Base-by-base conservation (phyloP, 2,797 vertebrate species). In the Lates japonicus region DNA sequence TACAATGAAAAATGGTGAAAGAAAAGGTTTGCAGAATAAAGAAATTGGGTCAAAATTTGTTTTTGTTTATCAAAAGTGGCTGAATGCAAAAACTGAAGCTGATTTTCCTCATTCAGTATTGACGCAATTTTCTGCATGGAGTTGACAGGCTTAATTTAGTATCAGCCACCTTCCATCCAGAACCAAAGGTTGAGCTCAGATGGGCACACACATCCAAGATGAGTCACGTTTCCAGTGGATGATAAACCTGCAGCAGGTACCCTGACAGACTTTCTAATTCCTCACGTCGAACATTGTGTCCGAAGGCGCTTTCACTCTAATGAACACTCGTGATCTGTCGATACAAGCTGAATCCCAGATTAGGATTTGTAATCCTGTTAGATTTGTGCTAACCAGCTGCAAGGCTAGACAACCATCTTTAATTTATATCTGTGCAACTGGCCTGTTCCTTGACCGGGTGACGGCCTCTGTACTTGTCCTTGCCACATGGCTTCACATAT, bases 191-290 rank as follows among this genome's bases (percentile, higher is more conserved):
- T 66, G 29, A 51, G 31, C 48, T 72, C 20, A 37, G 63, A 37
- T 20, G 11, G 66, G 72, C n/a, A 74, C 46, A 61, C 10, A 1
- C 2, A 11, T 60, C 29, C 17, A 66, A 46, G 6, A 25, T 41
- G 59, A 44, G 71, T 72, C 86, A 87, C 64, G 60, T 92, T 82
- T 76, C 37, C 51, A 35, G n/a, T 42, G 44, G 59, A 65, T 70
- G 62, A 65, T 74, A 72, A 83, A 85, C 70, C 74, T 52, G 37
- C 58, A 51, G 57, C 78, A 70, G 74, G 67, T 85, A 76, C 62
- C 70, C 74, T 57, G 71, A 90, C 70, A 90, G 82, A 92, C 92
- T 87, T 92, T 93, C 80, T 81, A 91, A 93, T 82, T 72, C 91
- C 78, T 80, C 66, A 54, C 17, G n/a, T 78, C 87, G 84, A 85